A percentile compares a stretch with the other conserved stretches of the same genome.
Conservation (phyloP, 2,888 invertebrate genomes). For the Pedicia rivosa region DNA sequence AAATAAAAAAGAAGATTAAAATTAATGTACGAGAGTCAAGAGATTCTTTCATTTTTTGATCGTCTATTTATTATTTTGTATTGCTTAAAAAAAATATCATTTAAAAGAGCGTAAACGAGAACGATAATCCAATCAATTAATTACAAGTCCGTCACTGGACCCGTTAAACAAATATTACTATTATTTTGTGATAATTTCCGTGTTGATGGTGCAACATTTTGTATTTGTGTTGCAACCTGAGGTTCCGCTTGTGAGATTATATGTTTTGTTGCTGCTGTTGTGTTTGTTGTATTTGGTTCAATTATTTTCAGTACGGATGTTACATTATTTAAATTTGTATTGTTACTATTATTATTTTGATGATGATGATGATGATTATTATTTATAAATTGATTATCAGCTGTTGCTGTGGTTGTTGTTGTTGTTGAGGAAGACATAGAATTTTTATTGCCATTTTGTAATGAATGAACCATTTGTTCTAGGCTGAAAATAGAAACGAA, state of each 20-base stretch:
- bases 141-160: conserved; percentile 31
- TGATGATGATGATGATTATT: neutral
- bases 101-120: too few species aligned
- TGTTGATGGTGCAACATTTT: conserved; percentile 12
- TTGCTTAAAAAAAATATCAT: too few species aligned
- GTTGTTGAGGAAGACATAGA: too few species aligned
- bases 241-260: conserved; percentile 3
- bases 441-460: too few species aligned
- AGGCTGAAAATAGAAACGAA: conserved; percentile 23
- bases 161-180: conserved; percentile 25
- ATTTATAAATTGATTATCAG: conserved; percentile 9
- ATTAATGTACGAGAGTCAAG: too few species aligned
- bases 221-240: conserved; percentile 11
- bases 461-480: conserved; percentile 24
- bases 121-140: too few species aligned
- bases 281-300: conserved; percentile 7
- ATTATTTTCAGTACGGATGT: conserved; percentile 7
- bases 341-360: conserved; percentile 6
- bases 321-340: conserved; percentile 10
- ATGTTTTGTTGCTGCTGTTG: conserved; percentile 9
- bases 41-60: too few species aligned
- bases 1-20: too few species aligned
- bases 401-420: conserved; percentile 9
- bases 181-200: too few species aligned
- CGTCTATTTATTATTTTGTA: too few species aligned